phyloP scores from a whole-genome alignment of 2,113 vertebrate species.

The Edolisoma coerulescens region DNA sequence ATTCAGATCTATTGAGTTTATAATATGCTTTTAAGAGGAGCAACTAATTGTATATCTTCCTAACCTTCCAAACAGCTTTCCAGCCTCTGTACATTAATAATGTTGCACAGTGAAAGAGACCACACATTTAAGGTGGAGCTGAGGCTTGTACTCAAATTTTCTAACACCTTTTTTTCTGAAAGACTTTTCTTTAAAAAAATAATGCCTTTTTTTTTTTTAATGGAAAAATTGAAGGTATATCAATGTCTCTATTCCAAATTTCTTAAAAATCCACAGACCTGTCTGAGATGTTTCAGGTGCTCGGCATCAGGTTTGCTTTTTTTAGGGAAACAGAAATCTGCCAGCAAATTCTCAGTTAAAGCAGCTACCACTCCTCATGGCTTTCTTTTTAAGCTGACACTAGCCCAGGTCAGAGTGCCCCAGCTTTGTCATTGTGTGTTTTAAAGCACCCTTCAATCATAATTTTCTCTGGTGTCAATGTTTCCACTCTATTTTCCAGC shows the following conservation, averaged over 20 bases:
- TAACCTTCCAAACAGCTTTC: background rate
- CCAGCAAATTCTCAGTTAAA: conserved; percentile 40
- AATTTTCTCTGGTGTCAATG: background rate
- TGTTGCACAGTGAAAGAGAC: background rate
- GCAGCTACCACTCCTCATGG: background rate
- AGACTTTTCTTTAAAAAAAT: background rate
- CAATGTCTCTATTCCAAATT: background rate
- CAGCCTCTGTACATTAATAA: background rate
- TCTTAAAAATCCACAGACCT: background rate
- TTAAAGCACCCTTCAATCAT: background rate
- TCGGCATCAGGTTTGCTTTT: background rate
- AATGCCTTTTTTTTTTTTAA: background rate
- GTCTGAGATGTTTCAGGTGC: background rate
- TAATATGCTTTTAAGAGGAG: background rate
- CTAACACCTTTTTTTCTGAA: background rate
- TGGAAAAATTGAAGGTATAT: background rate
- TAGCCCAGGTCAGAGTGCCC: conserved; percentile 39
- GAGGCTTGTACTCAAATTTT: background rate
- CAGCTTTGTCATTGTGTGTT: conserved; percentile 1
- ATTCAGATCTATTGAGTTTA: background rate
- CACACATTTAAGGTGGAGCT: background rate
- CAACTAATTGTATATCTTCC: background rate
- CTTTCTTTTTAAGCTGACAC: background rate
- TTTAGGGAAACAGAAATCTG: background rate
- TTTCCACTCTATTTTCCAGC: conserved; percentile 35